A percentile compares a stretch with the other conserved stretches of the same genome.
These are phyloP conservation scores for Lepidurus apus DNA, from an alignment of 1,140 invertebrate species.

Conservation along the genomic window DNA sequence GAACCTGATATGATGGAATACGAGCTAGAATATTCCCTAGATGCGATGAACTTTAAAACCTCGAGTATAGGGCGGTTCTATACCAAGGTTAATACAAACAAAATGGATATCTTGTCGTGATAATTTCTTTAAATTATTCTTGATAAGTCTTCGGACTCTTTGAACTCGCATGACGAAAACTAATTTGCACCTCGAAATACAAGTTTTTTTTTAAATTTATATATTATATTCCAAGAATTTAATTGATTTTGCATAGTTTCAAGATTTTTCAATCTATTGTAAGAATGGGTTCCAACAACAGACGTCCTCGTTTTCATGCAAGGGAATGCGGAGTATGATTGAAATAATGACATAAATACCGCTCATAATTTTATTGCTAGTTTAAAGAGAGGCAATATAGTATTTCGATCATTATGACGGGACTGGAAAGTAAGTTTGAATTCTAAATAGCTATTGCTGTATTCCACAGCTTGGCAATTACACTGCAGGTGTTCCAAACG, in stretches of 20 bases:
- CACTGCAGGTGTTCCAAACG: background rate
- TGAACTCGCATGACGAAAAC: background rate
- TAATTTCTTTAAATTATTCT: background rate
- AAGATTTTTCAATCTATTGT: background rate
- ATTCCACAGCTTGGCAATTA: background rate
- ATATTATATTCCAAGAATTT: no score
- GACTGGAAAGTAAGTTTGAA: background rate
- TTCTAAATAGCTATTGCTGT: background rate
- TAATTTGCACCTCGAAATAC: background rate
- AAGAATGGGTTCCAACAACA: background rate
- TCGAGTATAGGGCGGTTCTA: background rate
- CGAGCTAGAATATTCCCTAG: background rate
- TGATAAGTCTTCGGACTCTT: background rate
- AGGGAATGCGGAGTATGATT: background rate
- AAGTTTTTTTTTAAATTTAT: no score
- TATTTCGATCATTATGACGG: background rate
- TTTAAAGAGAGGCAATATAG: background rate
- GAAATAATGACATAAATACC: background rate
- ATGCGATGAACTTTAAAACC: background rate
- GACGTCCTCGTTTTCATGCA: background rate
- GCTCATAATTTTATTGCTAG: background rate
- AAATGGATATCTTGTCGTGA: background rate
- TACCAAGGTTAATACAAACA: background rate
- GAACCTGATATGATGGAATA: background rate
- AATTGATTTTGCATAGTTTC: background rate